Conservation (phyloP, 2,797 vertebrate genomes). For the Enteromius thamalakanensis region DNA sequence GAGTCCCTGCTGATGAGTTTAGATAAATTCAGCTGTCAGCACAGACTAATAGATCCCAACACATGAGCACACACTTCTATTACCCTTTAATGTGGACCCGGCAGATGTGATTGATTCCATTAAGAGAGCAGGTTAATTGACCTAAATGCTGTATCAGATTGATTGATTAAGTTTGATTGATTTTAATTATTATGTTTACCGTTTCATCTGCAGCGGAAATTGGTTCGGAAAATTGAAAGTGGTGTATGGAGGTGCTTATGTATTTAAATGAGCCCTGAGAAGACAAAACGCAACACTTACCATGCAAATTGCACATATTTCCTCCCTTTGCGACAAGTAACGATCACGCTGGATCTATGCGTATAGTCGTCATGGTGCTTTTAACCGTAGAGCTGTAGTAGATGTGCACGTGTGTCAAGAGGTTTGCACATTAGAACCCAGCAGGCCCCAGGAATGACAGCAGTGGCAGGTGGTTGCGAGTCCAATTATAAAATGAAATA, state of each 20-base stretch:
- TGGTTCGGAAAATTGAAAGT: constrained; percentile 50
- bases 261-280: constrained; percentile 45
- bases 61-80: neutral
- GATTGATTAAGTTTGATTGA: constrained; percentile 57
- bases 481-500: constrained; percentile 37
- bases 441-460: neutral
- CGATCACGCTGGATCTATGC: neutral
- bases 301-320: constrained; percentile 25
- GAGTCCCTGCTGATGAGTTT: constrained; percentile 36
- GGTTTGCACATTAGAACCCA: neutral
- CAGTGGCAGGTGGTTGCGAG: constrained; percentile 17
- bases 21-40: constrained; percentile 37
- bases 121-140: constrained; percentile 49
- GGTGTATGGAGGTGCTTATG: constrained; percentile 39
- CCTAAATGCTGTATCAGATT: constrained; percentile 49
- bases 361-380: neutral
- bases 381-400: neutral
- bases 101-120: constrained; percentile 44
- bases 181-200: constrained; percentile 56
- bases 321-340: constrained; percentile 9
- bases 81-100: constrained; percentile 17
- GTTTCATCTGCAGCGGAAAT: constrained; percentile 40
- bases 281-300: constrained; percentile 30
- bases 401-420: neutral
- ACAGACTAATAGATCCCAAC: constrained; percentile 30